Base-by-base conservation (phyloP, 2,113 vertebrate species). In the Notothenia coriiceps region DNA sequence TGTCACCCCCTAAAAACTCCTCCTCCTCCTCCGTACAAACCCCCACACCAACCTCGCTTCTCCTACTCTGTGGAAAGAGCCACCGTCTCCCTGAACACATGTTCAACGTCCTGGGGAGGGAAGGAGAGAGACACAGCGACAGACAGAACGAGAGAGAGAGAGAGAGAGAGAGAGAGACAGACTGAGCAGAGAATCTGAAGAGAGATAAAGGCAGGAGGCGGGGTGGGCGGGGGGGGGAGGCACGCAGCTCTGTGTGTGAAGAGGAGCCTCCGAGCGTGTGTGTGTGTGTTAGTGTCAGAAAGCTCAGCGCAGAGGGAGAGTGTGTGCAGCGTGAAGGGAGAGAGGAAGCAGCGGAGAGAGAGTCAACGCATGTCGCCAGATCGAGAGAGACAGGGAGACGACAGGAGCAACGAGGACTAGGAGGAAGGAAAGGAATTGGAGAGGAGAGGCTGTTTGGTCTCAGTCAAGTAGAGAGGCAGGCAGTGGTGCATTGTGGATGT, bases 401-500 rank as follows among this genome's bases (percentile, higher is more conserved):
- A 84, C 63, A 17, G 80, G 20, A 47, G 57, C 62, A 18, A 17
- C 1, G 35, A 68, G 61, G 43, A 73, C 68, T 4, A 13, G 57
- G 50, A 66, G 49, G 44, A 50, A 46, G 47, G 43, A 2, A 78
- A 63, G 22, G 25, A 64, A 11, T 22, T 35, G 74, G 52, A 78
- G 70, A 68, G 18, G 14, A n/a, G 56, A 74, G 66, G 70, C 25
- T 52, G 68, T 54, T 66, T 5, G 59, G 18, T 79, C 43, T 57
- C 22, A 55, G 82, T 79, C 70, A 61, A 70, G 74, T 74, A 12
- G 55, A 54, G 62, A 40, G 35, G 74, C 77, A 65, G 49, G 78
- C 73, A 69, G 57, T 67, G 86, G 82, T 81, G 77, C 89, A 13
- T 80, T 92, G 92, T 94, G 89, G 91, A 95, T 94, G 95, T 94